Base-by-base conservation (phyloP, 2,888 invertebrate species). In the Ecliptopera silaceata region DNA sequence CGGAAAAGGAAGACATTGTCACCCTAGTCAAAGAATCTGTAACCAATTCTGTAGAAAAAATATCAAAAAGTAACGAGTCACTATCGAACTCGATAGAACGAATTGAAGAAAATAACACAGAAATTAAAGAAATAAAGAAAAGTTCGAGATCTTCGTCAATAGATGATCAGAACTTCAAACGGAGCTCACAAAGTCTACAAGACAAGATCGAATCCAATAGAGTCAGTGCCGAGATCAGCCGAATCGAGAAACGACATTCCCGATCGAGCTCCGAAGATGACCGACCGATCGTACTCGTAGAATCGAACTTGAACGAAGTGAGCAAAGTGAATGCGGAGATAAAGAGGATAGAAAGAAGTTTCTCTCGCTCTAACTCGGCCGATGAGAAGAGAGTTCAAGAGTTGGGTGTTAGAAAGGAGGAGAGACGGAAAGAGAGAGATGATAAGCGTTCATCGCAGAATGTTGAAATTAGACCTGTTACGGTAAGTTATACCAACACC, bases 391-490 rank as follows among this genome's bases (percentile, higher is more conserved):
- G 59, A 75, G 66, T 61, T 56, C 65, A 59, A 32, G 61, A 62
- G 57, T 43, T 57, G 29, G 64, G 60, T 18, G 61, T 54, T 18
- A 64, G 72, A 66, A 59, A 71, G 66, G 65, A 76, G 47, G 63
- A 73, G 65, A 66, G 69, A 43, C 72, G 71, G 58, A 70, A 72
- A 48, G 72, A 69, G 29, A 26, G 26, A 26, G 26, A 26, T 8
- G 74, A 65, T 52, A 71, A 76, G 42, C 72, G 76, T 32, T 69
- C 70, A 50, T 78, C 75, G 57, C 79, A 79, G 61, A 88, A 79
- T 62, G 72, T 88, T 0, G 86, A 85, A 64, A 83, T 86, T 5
- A 81, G 83, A 68, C 83, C 90, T 44, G 77, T 84, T 51, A 79
- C 82, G 70, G 89, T 90, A 58, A 86, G 86, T 18, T 3, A 31